Base-by-base conservation (phyloP, 53 echinoderm and acorn worm species). In the Zoroaster sp. region DNA sequence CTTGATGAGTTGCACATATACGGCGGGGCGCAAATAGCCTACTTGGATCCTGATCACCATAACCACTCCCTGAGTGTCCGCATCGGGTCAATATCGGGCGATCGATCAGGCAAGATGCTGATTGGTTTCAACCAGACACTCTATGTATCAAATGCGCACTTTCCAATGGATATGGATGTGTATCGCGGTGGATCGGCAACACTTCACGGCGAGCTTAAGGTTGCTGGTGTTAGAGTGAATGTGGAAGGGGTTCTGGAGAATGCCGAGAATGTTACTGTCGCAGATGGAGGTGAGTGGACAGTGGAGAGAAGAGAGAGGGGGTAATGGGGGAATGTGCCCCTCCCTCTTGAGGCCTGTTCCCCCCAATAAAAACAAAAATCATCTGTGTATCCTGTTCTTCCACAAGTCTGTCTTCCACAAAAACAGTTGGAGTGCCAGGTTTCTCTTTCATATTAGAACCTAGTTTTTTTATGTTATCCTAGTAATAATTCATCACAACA, bases 1-100 rank as follows among this genome's bases (percentile, higher is more conserved):
- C 74, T 96, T 4, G 96, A 96, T 87, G 96, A 96, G 73, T 74
- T 96, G 28, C 96, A 96, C 55, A 70, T 96, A 1, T 96, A 96
- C 45, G 96, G 96, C 54, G 81, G 93, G 9, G 94, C 90, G 34
- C 94, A 96, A 65, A 72, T 96, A 5, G 96, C 93, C 10, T 96
- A 88, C 55, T 41, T 96, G 40, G 88, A 93, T 13, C 93, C 96
- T 2, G 72, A 53, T 9, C 63, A 82, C 14, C 96, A 94, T 35
- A 11, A 41, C 14, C 80, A 67, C 35, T 69, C 38, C 11, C 54
- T 96, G 6, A 51, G 80, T 40, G 80, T 96, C 21, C 59, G 96
- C 46, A 82, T 96, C 10, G 96, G 96, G 21, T 93, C 94, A 4
- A 74, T 94, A 13, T 73, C 73, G 34, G 96, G 96, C 8, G 96